Evolutionary conservation across 2,888 invertebrate genomes (phyloP).

Genomic region (Acheta domesticus): DNA sequence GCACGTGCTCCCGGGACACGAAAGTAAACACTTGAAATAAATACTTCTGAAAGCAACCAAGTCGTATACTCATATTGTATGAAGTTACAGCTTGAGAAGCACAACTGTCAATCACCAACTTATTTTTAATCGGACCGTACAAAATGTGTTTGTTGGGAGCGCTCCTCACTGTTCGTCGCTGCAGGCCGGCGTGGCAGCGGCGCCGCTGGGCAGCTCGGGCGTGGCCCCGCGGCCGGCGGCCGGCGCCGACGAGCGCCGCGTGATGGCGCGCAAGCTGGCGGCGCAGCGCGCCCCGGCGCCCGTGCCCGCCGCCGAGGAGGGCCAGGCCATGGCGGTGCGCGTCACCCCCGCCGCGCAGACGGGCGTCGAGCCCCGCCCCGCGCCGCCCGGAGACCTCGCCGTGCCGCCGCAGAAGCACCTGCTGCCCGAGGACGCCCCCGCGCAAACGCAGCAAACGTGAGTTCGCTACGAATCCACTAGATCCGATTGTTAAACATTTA

Average conservation of each 20-base stretch:
- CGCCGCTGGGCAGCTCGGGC: conserved; percentile 40
- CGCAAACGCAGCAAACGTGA: background rate
- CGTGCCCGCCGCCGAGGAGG: conserved; percentile 31
- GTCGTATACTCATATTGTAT: too few relatives aligned
- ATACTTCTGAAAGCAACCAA: too few relatives aligned
- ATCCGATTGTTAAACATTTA: too few relatives aligned
- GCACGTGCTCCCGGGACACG: too few relatives aligned
- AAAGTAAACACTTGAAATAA: too few relatives aligned
- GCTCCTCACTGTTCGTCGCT: too few relatives aligned
- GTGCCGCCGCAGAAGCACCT: conserved; percentile 34
- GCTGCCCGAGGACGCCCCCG: background rate
- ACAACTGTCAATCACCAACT: too few relatives aligned
- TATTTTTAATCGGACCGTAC: too few relatives aligned
- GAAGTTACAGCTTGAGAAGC: too few relatives aligned
- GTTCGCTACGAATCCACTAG: background rate
- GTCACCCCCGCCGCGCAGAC: conserved; percentile 34
- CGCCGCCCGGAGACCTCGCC: conserved; percentile 33
- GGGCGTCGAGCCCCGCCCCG: conserved; percentile 34
- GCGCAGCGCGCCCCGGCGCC: conserved; percentile 34
- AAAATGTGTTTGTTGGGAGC: too few relatives aligned
- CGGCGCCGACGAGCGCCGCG: conserved; percentile 40
- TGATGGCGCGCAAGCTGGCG: conserved; percentile 39
- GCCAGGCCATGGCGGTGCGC: conserved; percentile 30
- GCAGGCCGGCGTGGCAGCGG: conserved; percentile 29
- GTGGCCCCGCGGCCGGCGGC: conserved; percentile 37